phyloP scores from a whole-genome alignment of 2,113 vertebrate genomes.

The Petaurus breviceps region DNA sequence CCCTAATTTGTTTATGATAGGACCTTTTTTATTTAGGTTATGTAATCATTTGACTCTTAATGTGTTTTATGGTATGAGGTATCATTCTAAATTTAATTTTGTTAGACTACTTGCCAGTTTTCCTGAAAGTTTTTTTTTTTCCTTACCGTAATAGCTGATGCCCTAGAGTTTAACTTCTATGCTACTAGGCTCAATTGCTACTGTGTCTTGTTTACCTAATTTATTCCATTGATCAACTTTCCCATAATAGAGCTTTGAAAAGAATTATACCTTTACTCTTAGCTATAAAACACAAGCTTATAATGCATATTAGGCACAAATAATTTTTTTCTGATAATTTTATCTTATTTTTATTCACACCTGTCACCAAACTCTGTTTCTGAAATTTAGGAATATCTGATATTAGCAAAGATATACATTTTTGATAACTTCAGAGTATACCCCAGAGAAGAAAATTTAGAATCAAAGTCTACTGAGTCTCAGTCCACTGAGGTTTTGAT shows the following conservation, averaged over 20 bases:
- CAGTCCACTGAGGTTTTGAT: neutral
- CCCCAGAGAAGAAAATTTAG: neutral
- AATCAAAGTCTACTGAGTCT: neutral
- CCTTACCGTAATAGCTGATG: neutral
- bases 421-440: neutral
- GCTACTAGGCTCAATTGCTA: neutral
- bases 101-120: neutral
- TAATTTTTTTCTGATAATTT: neutral
- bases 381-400: neutral
- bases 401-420: neutral
- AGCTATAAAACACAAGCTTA: neutral
- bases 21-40: neutral
- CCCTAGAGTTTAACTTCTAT: neutral
- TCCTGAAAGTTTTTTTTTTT: neutral
- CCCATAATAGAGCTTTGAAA: neutral
- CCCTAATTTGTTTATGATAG: neutral
- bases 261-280: neutral
- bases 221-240: neutral
- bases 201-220: neutral
- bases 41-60: neutral
- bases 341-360: neutral
- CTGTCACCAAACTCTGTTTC: neutral
- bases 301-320: neutral
- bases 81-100: neutral
- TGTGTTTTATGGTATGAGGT: neutral